phyloP scores from a whole-genome alignment of 2,113 vertebrate genomes.

The Oplegnathus fasciatus region DNA sequence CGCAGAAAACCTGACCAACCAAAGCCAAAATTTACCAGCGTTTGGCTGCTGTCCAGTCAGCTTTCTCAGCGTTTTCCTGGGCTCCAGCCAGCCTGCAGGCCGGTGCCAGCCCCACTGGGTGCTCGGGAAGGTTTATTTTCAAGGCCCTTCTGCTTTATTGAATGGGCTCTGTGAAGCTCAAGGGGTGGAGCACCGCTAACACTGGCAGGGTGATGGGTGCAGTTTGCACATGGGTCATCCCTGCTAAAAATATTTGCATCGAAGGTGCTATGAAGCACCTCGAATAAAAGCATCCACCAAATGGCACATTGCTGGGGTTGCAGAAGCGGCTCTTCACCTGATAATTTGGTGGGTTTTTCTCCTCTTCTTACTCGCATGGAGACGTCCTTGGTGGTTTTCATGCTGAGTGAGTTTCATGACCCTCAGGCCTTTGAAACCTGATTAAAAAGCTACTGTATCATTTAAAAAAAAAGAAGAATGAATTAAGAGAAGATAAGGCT shows the following conservation, averaged over 20 bases:
- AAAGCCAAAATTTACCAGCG: slow-evolving; percentile 48
- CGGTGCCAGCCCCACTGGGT: slow-evolving; percentile 56
- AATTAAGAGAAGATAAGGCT: background rate
- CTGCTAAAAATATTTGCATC: slow-evolving; percentile 67
- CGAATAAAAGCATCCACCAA: slow-evolving; percentile 6
- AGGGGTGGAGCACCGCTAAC: slow-evolving; percentile 36
- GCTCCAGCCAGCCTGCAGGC: slow-evolving; percentile 52
- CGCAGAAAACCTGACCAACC: slow-evolving; percentile 44
- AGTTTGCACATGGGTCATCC: slow-evolving; percentile 57
- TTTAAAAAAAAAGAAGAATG: slow-evolving; percentile 10
- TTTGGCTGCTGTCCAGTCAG: slow-evolving; percentile 56
- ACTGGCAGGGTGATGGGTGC: slow-evolving; percentile 51
- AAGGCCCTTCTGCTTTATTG: slow-evolving; percentile 58
- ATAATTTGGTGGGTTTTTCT: background rate
- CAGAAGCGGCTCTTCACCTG: slow-evolving; percentile 32
- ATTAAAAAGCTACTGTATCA: slow-evolving; percentile 47
- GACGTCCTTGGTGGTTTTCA: background rate
- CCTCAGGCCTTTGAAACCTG: slow-evolving; percentile 29
- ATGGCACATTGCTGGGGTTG: slow-evolving; percentile 24
- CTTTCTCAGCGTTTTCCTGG: slow-evolving; percentile 47
- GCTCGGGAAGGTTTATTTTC: slow-evolving; percentile 58
- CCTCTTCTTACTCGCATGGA: background rate
- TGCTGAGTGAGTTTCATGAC: slow-evolving; percentile 18
- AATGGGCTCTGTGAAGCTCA: slow-evolving; percentile 49
- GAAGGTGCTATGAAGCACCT: slow-evolving; percentile 33